These are phyloP conservation scores for Eubasilissa regina DNA, from an alignment of 1,140 invertebrate species.

Conservation along the genomic window DNA sequence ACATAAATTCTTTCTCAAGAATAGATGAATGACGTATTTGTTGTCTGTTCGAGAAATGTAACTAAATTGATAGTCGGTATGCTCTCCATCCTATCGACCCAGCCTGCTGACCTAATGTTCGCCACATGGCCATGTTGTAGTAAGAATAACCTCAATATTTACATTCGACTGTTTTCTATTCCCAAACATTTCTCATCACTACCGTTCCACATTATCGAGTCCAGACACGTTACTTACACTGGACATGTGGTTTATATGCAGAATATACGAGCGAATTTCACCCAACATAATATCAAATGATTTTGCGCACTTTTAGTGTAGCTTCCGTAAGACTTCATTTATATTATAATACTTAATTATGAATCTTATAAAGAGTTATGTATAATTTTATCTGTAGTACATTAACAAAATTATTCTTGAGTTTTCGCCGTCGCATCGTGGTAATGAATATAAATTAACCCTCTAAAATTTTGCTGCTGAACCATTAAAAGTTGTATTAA, in stretches of 20 bases:
- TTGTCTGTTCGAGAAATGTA: not conserved
- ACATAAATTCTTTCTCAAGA: too few species aligned
- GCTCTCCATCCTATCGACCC: not conserved
- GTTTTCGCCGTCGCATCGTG: not conserved
- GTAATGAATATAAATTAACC: conserved; percentile 5
- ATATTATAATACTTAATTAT: too few species aligned
- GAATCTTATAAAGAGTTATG: too few species aligned
- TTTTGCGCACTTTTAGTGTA: too few species aligned
- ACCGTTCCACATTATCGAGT: conserved; percentile 12
- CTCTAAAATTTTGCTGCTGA: not conserved
- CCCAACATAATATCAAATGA: too few species aligned
- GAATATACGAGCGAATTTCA: too few species aligned
- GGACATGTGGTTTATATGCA: conserved; percentile 2
- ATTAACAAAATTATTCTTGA: not conserved
- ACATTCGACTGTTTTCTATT: conserved; percentile 10
- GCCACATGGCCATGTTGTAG: conserved; percentile 24
- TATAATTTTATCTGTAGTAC: too few species aligned
- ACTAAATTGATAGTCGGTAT: not conserved
- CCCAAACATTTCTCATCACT: conserved; percentile 1
- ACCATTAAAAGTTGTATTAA: conserved; percentile 2
- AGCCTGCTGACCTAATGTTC: conserved; percentile 12
- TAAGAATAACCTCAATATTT: conserved; percentile 34
- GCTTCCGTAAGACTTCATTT: too few species aligned
- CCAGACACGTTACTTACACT: conserved; percentile 1
- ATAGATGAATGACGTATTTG: too few species aligned